These are phyloP conservation scores for Gila orcuttii DNA, from an alignment of 2,113 vertebrate species.

Conservation along the genomic window DNA sequence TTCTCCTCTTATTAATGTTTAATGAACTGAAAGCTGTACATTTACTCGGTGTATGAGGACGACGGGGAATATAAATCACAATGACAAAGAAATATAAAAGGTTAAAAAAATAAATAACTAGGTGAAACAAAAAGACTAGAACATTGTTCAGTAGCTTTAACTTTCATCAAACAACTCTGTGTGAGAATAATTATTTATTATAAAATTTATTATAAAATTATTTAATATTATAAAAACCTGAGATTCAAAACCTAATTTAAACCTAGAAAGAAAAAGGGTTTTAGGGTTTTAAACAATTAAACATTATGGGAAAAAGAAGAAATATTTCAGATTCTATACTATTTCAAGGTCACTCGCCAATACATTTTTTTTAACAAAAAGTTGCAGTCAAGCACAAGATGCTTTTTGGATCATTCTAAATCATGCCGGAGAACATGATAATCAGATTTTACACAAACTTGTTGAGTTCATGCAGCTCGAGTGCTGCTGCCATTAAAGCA, in stretches of 20 bases:
- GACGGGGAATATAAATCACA: slow-evolving; percentile 38
- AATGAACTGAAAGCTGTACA: slow-evolving; percentile 45
- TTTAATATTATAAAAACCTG: neutral
- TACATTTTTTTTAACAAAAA: neutral
- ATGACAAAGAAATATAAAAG: slow-evolving; percentile 17
- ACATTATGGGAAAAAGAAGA: neutral
- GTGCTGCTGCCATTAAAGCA: neutral
- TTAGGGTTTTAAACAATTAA: neutral
- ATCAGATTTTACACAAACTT: neutral
- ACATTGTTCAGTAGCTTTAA: neutral
- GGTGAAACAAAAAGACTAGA: neutral
- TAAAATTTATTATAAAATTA: no score
- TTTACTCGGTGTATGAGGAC: slow-evolving; percentile 27
- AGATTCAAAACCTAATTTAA: neutral
- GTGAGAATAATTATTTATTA: no score
- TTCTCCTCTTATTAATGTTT: slow-evolving; percentile 57
- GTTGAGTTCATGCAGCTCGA: neutral
- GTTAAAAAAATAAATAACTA: neutral
- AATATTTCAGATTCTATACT: neutral
- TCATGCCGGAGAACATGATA: neutral
- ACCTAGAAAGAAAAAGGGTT: neutral
- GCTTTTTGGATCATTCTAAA: neutral
- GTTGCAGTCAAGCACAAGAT: neutral
- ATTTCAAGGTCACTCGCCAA: neutral
- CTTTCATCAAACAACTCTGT: slow-evolving; percentile 3